Percentiles rank a stretch among this genome's conserved stretches.
Conservation (phyloP, 2,888 invertebrate genomes). For the Ephialtes manifestator region DNA sequence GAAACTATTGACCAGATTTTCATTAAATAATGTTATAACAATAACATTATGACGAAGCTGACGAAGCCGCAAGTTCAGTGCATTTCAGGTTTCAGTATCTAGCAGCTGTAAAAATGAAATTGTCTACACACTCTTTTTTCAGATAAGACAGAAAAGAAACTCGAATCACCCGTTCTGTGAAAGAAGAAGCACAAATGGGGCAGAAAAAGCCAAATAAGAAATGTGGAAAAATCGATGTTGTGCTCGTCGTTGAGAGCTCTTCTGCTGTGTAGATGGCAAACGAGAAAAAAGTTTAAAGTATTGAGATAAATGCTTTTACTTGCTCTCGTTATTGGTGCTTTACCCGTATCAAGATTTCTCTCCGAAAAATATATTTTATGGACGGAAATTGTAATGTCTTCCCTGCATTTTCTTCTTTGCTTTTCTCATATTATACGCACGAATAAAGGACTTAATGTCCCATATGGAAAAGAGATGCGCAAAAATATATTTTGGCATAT, state of each 20-base stretch:
- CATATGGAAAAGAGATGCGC: too few species aligned
- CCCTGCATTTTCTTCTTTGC: background rate
- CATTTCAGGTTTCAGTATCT: too few species aligned
- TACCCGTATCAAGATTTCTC: conserved; percentile 33
- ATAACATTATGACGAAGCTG: too few species aligned
- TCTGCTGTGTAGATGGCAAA: background rate
- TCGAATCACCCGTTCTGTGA: background rate
- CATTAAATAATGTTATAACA: too few species aligned
- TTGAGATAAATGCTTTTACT: conserved; percentile 8
- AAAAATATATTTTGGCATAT: too few species aligned
- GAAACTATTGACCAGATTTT: too few species aligned
- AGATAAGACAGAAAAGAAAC: background rate
- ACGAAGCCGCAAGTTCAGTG: too few species aligned
- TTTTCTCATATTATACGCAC: background rate
- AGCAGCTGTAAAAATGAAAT: background rate
- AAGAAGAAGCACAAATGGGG: background rate
- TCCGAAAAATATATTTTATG: background rate
- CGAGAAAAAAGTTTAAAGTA: background rate
- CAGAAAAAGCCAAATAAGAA: background rate
- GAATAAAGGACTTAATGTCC: background rate
- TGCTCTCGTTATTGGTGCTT: conserved; percentile 9
- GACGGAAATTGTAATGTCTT: background rate
- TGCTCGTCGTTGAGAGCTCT: conserved; percentile 4
- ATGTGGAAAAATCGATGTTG: conserved; percentile 11
- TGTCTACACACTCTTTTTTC: background rate